These are phyloP conservation scores for Siniperca scherzeri DNA, from an alignment of 2,797 vertebrate genomes.

Conservation along the genomic window DNA sequence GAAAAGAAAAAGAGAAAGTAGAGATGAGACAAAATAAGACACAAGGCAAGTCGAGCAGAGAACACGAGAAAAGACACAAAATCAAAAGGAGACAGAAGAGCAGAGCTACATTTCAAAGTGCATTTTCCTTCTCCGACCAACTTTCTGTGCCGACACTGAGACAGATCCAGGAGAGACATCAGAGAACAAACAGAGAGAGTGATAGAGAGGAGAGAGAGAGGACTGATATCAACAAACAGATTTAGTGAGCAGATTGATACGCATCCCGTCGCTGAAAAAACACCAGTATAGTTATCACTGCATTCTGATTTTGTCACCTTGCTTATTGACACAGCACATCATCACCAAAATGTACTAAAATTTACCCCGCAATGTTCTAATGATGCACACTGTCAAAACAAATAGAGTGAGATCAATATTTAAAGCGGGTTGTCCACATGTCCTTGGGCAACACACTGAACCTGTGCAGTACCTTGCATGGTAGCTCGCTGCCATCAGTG, in stretches of 20 bases:
- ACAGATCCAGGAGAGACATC: not conserved
- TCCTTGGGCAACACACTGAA: not conserved
- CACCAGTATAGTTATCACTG: not conserved
- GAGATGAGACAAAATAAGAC: slow-evolving; percentile 12
- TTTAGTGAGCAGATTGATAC: not conserved
- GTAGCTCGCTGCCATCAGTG: no score
- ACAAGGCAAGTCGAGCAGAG: slow-evolving; percentile 3
- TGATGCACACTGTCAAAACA: not conserved
- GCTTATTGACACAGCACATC: not conserved
- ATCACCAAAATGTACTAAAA: no score
- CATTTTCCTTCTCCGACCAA: not conserved
- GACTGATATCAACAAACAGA: not conserved
- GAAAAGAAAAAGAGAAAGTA: slow-evolving; percentile 1
- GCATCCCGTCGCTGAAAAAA: not conserved
- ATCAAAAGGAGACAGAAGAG: slow-evolving; percentile 17
- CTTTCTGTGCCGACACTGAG: not conserved
- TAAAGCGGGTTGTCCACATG: no score
- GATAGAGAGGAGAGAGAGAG: not conserved
- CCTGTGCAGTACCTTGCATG: no score
- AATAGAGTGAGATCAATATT: no score
- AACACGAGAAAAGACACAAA: not conserved
- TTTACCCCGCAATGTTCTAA: no score
- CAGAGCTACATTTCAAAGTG: not conserved
- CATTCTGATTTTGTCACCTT: not conserved
- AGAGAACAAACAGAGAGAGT: not conserved